Conservation (phyloP, 2,113 vertebrate genomes). For the Megaleporinus macrocephalus region DNA sequence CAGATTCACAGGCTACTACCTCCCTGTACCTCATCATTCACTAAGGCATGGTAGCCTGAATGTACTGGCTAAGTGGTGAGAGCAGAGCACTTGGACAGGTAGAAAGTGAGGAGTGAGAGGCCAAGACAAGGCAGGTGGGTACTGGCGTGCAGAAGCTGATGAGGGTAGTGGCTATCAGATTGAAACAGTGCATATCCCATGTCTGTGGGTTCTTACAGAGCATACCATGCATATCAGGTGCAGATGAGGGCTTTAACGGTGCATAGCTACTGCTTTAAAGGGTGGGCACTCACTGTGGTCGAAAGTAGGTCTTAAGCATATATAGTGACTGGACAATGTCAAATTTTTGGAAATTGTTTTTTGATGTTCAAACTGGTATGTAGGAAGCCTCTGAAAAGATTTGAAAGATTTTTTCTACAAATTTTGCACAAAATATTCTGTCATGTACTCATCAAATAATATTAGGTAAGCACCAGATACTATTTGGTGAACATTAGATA, state of each 20-base stretch:
- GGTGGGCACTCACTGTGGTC: constrained; percentile 18
- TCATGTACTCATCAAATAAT: too few species aligned
- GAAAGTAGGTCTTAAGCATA: constrained; percentile 4
- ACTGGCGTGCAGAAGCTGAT: not conserved
- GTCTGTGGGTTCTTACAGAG: not conserved
- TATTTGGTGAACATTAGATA: too few species aligned
- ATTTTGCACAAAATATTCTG: too few species aligned
- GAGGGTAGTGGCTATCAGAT: constrained; percentile 29
- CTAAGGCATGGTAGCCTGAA: not conserved
- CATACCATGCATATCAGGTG: constrained; percentile 14
- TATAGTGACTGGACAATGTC: not conserved
- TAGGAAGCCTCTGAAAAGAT: too few species aligned
- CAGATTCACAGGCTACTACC: not conserved
- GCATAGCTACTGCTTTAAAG: constrained; percentile 14
- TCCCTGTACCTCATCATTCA: not conserved
- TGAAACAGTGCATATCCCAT: constrained; percentile 16
- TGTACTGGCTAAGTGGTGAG: not conserved
- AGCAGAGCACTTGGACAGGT: not conserved
- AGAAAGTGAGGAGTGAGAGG: not conserved
- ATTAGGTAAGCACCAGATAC: too few species aligned
- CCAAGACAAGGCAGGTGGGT: not conserved
- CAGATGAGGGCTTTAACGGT: not conserved
- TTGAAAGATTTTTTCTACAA: too few species aligned
- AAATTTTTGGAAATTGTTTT: not conserved
- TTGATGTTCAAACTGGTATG: too few species aligned